Conservation (phyloP, 2,888 invertebrate species). For the Drosophila longiperda region DNA sequence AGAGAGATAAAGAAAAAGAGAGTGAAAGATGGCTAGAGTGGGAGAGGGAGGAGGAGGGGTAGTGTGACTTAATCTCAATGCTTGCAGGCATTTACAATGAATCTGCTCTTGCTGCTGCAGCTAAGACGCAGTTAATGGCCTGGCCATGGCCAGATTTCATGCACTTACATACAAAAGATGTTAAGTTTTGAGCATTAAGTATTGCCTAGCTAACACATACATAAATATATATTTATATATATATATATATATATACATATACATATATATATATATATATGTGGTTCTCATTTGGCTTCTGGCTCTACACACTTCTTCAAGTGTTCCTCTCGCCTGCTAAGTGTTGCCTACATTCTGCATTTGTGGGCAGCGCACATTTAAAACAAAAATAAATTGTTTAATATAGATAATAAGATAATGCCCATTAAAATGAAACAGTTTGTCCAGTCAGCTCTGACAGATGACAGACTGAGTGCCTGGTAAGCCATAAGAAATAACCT, state of each 20-base stretch:
- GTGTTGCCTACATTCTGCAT: constrained; percentile 42
- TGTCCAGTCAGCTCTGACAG: neutral
- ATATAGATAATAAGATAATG: neutral
- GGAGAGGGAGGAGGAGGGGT: neutral
- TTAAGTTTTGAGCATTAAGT: constrained; percentile 30
- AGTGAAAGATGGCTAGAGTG: neutral
- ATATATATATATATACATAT: neutral
- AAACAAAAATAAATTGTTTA: neutral
- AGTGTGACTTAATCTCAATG: constrained; percentile 22
- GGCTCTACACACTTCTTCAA: constrained; percentile 9
- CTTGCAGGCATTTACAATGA: constrained; percentile 44
- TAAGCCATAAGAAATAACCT: neutral
- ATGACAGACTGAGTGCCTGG: neutral
- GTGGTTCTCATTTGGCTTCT: constrained; percentile 6
- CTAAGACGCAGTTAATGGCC: constrained; percentile 51
- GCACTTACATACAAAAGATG: constrained; percentile 23
- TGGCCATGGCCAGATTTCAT: constrained; percentile 53
- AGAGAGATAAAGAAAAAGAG: neutral
- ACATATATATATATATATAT: neutral
- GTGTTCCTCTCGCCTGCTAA: constrained; percentile 11
- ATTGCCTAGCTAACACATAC: constrained; percentile 10
- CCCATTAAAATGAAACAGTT: neutral
- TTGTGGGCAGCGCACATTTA: constrained; percentile 5
- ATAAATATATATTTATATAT: neutral
- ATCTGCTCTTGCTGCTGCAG: constrained; percentile 34